Evolutionary conservation across 2,888 invertebrate species (phyloP), one percentile per base, ranked within the genome.

Genomic region (Apotomis turbidana): DNA sequence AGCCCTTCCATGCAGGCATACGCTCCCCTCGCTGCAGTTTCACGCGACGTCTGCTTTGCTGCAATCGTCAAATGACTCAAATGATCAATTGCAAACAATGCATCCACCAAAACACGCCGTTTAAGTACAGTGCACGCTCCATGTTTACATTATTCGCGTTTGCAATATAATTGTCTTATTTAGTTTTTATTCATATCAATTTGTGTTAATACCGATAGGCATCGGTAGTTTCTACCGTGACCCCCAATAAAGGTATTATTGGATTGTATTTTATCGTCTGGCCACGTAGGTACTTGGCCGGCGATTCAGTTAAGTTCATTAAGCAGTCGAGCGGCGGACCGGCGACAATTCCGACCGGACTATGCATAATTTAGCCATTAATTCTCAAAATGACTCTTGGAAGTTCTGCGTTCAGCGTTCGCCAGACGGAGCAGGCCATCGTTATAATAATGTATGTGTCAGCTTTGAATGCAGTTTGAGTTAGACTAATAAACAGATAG

Each of bases 351-450:
- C 86, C 88, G 88, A 90, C 84, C 87, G 86, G 84, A 84, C 88
- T 89, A 88, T 91, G 90, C 89, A 92, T 92, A 92, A 93, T 91
- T 90, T 87, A 87, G 76, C 88, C 89, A 92, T 91, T 91, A 91
- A 91, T 91, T 89, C 86, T 87, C 86, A 81, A 90, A 92, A 91
- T 90, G 84, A 88, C 89, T 89, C 88, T 87, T 88, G 84, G 85
- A 89, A 90, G 86, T 90, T 87, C 88, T 90, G 80, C 77, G 82
- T 90, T 87, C 88, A 89, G 80, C 77, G 82, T 81, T 82, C 80
- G 84, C 87, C 86, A 88, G 87, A 87, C 89, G 83, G 80, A 80
- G 83, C 82, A 87, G 89, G 88, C 89, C 89, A 86, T 82, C 79
- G 80, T 79, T 83, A 83, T 86, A 85, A 85, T 86, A 72, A 87